Base-by-base conservation (phyloP, 1,140 invertebrate genomes). In the Arctopsyche grandis region DNA sequence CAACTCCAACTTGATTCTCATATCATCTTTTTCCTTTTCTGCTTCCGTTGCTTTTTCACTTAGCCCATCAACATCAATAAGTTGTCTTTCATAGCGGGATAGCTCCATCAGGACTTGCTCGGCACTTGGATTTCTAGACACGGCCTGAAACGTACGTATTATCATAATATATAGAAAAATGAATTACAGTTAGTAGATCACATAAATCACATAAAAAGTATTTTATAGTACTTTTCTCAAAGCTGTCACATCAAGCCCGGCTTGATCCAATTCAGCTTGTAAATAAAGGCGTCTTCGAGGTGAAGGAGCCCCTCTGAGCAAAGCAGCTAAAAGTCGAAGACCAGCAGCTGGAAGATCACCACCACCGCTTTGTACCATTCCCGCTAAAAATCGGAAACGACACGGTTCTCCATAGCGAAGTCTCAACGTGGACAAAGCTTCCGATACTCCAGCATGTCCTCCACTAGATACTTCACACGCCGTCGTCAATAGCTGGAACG, bases 351-450 rank as follows among this genome's bases (percentile, higher is more conserved):
- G 90, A 0, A 97, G 90, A 56, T 95, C 94, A 0, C 91, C 91
- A 3, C 89, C 88, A 1, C 89, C 88, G 82, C 93, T 93, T 80
- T 93, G 92, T 24, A 98, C 89, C 87, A 97, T 96, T 1, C 96
- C 96, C 9, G 97, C 93, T 0, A 98, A 90, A 84, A 98, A 94
- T 74, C 96, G 91, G 86, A 98, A 98, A 82, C 97, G 90, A 3
- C 97, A 96, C 0, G 96, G 95, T 85, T 99, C 97, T 21, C 96
- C 96, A 84, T 96, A 96, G 43, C 96, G 90, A 0, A 98, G 87
- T 14, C 97, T 91, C 52, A 98, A 88, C 0, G 96, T 97, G 0
- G 96, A 96, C 75, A 98, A 91, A 0, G 97, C 96, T 85, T 98
- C 97, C 0, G 96, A 94, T 10, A 98, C 94, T 77, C 94, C 92